A percentile compares a stretch with the other conserved stretches of the same genome.
Evolutionary conservation across 2,888 invertebrate species (phyloP).

Genomic region (Eubasilissa splendida): DNA sequence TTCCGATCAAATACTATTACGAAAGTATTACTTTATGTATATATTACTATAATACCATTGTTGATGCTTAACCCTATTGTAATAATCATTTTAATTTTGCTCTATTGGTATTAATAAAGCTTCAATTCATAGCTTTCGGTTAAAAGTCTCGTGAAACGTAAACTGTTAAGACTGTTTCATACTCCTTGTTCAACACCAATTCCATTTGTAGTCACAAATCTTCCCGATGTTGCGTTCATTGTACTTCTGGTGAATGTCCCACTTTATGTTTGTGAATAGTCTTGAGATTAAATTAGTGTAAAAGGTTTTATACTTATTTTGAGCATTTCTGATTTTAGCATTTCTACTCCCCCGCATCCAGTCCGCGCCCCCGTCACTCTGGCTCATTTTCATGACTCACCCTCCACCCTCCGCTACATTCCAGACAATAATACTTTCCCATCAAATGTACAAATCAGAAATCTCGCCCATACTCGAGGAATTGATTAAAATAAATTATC

Average conservation of each 20-base stretch:
- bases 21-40: conserved; percentile 38
- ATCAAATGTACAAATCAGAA: too few relatives aligned
- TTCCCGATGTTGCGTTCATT: too few relatives aligned
- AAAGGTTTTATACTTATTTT: conserved; percentile 17
- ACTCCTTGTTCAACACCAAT: not conserved
- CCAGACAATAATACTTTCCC: not conserved
- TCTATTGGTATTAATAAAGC: conserved; percentile 13
- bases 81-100: conserved; percentile 28
- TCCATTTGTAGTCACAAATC: not conserved
- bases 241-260: not conserved
- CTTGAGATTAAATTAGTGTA: conserved; percentile 50
- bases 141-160: conserved; percentile 14
- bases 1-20: conserved; percentile 43
- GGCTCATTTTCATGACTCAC: conserved; percentile 1
- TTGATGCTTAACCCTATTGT: conserved; percentile 44
- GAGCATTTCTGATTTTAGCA: conserved; percentile 21
- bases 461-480: too few relatives aligned
- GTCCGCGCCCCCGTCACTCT: not conserved
- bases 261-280: conserved; percentile 52
- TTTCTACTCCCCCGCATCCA: not conserved
- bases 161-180: conserved; percentile 19
- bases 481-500: too few relatives aligned
- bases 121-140: conserved; percentile 16
- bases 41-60: conserved; percentile 43
- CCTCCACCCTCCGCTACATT: conserved; percentile 1